These are phyloP conservation scores for Hassar affinis DNA, from an alignment of 2,113 vertebrate genomes.

Conservation along the genomic window DNA sequence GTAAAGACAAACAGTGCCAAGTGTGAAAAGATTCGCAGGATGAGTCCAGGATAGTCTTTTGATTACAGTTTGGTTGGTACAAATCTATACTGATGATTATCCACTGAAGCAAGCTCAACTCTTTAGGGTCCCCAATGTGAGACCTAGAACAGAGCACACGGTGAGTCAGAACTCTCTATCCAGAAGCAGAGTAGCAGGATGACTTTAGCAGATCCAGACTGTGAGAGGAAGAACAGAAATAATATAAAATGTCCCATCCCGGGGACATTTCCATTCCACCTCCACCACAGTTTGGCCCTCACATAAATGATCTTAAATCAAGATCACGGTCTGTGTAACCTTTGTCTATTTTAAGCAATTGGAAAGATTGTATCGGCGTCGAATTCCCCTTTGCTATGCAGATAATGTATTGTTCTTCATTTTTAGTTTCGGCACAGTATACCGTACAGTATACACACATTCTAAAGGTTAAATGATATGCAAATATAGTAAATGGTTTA, in stretches of 20 bases:
- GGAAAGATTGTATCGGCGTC: background rate
- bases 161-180: background rate
- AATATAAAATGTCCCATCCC: background rate
- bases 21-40: background rate
- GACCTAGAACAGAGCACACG: background rate
- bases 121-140: background rate
- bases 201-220: background rate
- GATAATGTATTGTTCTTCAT: slow-evolving; percentile 9
- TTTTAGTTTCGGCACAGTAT: too few species aligned
- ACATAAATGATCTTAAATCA: background rate
- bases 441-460: slow-evolving; percentile 25
- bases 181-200: background rate
- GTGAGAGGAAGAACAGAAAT: background rate
- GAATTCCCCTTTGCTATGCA: slow-evolving; percentile 29
- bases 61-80: background rate
- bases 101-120: background rate
- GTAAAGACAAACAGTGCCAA: background rate
- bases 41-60: background rate
- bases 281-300: background rate
- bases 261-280: background rate
- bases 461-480: slow-evolving; percentile 19
- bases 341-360: background rate
- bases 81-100: background rate
- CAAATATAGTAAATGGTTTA: background rate
- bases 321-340: background rate